These are phyloP conservation scores for Villa cingulata DNA, from an alignment of 2,888 invertebrate genomes.

Conservation along the genomic window DNA sequence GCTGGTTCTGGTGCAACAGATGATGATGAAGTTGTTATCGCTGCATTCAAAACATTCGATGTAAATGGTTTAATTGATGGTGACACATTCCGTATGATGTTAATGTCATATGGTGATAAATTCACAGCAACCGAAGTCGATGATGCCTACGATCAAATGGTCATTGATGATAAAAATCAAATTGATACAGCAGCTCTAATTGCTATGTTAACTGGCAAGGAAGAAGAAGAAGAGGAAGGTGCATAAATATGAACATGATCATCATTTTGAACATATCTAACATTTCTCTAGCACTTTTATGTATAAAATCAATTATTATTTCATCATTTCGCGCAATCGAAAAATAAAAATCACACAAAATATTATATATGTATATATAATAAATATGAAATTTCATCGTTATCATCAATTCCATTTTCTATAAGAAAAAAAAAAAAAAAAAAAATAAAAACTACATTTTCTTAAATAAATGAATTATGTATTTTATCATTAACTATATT, in stretches of 20 bases:
- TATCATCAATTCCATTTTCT: conserved; percentile 12
- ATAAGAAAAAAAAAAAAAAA: neutral
- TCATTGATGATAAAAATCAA: conserved; percentile 78
- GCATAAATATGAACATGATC: conserved; percentile 15
- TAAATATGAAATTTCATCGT: conserved; percentile 5
- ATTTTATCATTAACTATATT: too few relatives aligned
- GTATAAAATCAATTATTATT: too few relatives aligned
- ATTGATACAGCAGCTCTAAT: conserved; percentile 80
- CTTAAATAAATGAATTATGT: neutral
- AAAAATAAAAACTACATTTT: neutral
- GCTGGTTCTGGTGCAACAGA: conserved; percentile 76
- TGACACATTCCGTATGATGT: conserved; percentile 76
- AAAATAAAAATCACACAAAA: conserved; percentile 3
- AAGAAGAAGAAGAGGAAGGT: conserved; percentile 63
- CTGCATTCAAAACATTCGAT: conserved; percentile 87
- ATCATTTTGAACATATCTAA: conserved; percentile 1
- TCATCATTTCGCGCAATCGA: neutral
- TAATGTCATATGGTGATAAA: conserved; percentile 89
- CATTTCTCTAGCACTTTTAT: too few relatives aligned
- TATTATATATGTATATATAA: conserved; percentile 2
- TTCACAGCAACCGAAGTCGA: conserved; percentile 79
- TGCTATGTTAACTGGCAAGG: conserved; percentile 75
- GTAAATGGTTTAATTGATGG: conserved; percentile 77
- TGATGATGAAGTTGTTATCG: conserved; percentile 83
- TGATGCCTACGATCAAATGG: conserved; percentile 87